Conservation (phyloP, 1,140 invertebrate genomes). For the Akabosia matsudoensis region DNA sequence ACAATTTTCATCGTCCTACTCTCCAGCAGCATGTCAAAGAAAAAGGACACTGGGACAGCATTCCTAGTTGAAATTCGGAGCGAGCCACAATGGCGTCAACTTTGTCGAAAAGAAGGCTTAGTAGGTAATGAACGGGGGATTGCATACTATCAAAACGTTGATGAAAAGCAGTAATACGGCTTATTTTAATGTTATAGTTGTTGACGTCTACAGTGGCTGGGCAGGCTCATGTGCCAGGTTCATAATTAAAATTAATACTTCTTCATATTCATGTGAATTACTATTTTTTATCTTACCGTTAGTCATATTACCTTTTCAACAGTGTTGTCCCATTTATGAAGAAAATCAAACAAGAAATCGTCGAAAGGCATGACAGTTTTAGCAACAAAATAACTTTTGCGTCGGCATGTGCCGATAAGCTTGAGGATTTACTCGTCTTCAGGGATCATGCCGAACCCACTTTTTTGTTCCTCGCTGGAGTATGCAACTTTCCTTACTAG, state of each 20-base stretch:
- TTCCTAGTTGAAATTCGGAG: conserved; percentile 72
- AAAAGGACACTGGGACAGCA: conserved; percentile 71
- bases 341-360: conserved; percentile 83
- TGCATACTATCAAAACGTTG: neutral
- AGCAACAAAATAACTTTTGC: conserved; percentile 2
- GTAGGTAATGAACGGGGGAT: conserved; percentile 61
- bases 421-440: conserved; percentile 72
- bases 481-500: conserved; percentile 54
- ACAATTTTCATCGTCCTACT: neutral
- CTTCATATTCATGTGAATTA: too few relatives aligned
- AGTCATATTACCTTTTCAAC: too few relatives aligned
- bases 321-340: conserved; percentile 81
- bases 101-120: conserved; percentile 72
- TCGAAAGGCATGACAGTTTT: conserved; percentile 70
- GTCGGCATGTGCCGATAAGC: conserved; percentile 70
- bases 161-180: neutral
- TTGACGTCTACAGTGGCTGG: conserved; percentile 91
- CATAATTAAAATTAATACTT: too few relatives aligned
- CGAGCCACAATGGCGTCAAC: conserved; percentile 84
- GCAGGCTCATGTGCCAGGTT: conserved; percentile 82
- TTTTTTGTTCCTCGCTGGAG: conserved; percentile 82
- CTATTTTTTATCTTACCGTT: too few relatives aligned
- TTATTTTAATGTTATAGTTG: conserved; percentile 59
- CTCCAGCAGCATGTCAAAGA: conserved; percentile 48
- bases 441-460: conserved; percentile 82